Conservation (phyloP, 2,797 vertebrate species). For the Cossypha polioptera region DNA sequence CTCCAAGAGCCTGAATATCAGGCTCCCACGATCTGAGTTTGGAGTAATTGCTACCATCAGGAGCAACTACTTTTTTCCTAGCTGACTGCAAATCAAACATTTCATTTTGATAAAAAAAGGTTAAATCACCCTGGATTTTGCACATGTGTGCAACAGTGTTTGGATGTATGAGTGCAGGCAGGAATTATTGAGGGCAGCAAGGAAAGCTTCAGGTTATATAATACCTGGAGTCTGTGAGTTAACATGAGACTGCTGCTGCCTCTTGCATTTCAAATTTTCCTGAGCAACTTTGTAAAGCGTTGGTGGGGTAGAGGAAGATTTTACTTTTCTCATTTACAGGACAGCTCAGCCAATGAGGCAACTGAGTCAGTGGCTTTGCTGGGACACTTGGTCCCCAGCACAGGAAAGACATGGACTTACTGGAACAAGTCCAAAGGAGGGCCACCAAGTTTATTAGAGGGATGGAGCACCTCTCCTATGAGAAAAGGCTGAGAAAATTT, state of each 20-base stretch:
- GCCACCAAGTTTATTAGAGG: background rate
- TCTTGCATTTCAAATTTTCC: background rate
- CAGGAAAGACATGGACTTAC: background rate
- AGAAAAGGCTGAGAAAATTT: background rate
- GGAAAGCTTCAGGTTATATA: slow-evolving; percentile 35
- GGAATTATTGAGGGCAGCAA: slow-evolving; percentile 14
- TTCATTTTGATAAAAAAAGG: background rate
- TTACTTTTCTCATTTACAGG: slow-evolving; percentile 6
- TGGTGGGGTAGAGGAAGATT: background rate
- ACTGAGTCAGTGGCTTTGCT: background rate
- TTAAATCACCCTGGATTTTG: background rate
- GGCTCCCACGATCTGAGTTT: background rate
- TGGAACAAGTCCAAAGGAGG: background rate
- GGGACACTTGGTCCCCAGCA: background rate
- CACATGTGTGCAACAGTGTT: background rate
- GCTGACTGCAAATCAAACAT: background rate
- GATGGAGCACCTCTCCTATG: background rate
- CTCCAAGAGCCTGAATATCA: background rate
- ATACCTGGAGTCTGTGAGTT: slow-evolving; percentile 5
- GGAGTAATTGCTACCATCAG: background rate
- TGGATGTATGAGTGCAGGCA: background rate
- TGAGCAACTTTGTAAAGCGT: background rate
- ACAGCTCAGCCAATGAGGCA: background rate
- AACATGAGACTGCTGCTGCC: background rate
- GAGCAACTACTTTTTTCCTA: background rate